phyloP scores from a whole-genome alignment of 2,797 vertebrate genomes.

The Limosa lapponica region DNA sequence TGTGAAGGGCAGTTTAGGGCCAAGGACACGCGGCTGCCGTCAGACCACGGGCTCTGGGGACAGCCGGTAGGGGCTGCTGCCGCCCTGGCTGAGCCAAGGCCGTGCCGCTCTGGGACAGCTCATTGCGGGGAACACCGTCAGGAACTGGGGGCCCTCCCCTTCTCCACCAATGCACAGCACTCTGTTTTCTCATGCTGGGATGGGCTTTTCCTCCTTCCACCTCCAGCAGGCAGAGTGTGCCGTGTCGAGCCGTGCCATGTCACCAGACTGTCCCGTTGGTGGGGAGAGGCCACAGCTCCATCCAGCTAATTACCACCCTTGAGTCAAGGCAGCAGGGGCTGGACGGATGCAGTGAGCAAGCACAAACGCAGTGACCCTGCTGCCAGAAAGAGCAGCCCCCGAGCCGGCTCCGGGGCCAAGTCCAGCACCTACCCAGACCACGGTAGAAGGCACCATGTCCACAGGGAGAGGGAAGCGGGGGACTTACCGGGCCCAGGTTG shows the following conservation, averaged over 20 bases:
- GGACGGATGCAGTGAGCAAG: not conserved
- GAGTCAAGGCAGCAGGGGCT: not conserved
- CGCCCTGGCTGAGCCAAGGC: rapidly evolving
- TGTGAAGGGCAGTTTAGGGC: not conserved
- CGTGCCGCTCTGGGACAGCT: rapidly evolving
- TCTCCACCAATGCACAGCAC: not conserved
- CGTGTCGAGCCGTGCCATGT: rapidly evolving
- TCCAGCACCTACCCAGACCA: rapidly evolving
- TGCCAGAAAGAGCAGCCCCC: not conserved
- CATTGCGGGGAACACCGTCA: rapidly evolving
- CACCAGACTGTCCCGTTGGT: not conserved
- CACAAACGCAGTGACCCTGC: not conserved
- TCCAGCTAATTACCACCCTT: not conserved
- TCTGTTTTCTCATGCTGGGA: not conserved
- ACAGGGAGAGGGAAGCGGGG: rapidly evolving
- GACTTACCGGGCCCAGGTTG: conserved; percentile 90
- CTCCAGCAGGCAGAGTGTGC: not conserved
- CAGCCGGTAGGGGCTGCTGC: not conserved
- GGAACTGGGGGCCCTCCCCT: not conserved
- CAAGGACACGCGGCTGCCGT: not conserved
- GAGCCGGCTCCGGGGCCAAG: rapidly evolving
- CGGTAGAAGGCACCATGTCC: rapidly evolving
- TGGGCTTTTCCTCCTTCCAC: not conserved
- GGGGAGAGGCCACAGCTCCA: not conserved
- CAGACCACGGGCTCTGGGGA: rapidly evolving